phyloP scores from a whole-genome alignment of 2,797 vertebrate genomes.

The Limnodromus scolopaceus region DNA sequence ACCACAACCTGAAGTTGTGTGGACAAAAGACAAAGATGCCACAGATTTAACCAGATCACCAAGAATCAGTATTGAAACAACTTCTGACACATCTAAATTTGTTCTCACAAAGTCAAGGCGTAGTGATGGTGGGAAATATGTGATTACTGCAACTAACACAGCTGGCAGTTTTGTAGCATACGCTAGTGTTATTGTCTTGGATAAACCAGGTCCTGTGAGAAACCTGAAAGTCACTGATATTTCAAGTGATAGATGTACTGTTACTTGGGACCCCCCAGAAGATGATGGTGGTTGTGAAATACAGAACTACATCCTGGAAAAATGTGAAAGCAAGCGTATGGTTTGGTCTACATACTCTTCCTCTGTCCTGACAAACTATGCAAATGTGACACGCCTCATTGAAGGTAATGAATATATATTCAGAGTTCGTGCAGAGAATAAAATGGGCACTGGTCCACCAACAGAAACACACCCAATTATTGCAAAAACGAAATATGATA shows the following conservation, averaged over 20 bases:
- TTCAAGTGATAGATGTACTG: constrained; percentile 90
- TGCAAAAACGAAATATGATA: constrained; percentile 92
- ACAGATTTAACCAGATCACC: constrained; percentile 88
- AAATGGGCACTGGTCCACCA: constrained; percentile 97
- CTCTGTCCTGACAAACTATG: constrained; percentile 86
- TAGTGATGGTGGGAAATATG: constrained; percentile 93
- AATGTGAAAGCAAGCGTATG: constrained; percentile 96
- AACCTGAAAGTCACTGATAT: constrained; percentile 91
- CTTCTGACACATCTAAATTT: constrained; percentile 88
- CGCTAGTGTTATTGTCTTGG: constrained; percentile 91
- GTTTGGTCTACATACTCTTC: constrained; percentile 95
- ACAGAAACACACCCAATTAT: constrained; percentile 91
- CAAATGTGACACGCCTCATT: constrained; percentile 91
- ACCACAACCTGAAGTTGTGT: constrained; percentile 92
- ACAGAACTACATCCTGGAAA: constrained; percentile 98
- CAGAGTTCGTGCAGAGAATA: constrained; percentile 96
- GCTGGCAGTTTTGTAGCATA: constrained; percentile 89
- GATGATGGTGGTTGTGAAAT: constrained; percentile 98
- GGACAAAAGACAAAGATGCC: constrained; percentile 91
- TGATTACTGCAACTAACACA: constrained; percentile 89
- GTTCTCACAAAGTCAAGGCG: constrained; percentile 87
- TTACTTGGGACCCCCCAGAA: constrained; percentile 93
- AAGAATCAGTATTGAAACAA: constrained; percentile 89
- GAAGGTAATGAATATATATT: constrained; percentile 98
- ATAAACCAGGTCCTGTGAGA: constrained; percentile 91